These are phyloP conservation scores for Epirrhoe alternata DNA, from an alignment of 2,888 invertebrate species.

Conservation along the genomic window DNA sequence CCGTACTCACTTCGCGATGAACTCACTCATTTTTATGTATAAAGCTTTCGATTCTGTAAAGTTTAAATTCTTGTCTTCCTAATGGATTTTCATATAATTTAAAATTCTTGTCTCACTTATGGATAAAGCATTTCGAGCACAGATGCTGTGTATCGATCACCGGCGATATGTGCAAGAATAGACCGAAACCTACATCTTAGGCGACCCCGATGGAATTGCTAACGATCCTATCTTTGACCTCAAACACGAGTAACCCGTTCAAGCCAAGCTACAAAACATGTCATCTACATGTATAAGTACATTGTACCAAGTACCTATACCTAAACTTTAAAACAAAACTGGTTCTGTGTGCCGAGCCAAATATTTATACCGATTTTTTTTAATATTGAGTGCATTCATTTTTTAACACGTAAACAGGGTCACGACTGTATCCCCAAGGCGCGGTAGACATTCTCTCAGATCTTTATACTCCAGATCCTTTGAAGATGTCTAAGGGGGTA, in stretches of 20 bases:
- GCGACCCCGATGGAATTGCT: slow-evolving; percentile 20
- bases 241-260: slow-evolving; percentile 1
- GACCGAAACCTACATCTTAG: slow-evolving; percentile 10
- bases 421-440: too few relatives aligned
- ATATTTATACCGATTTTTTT: neutral
- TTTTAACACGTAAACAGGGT: too few relatives aligned
- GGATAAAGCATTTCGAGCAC: slow-evolving; percentile 16
- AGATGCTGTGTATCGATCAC: slow-evolving; percentile 27
- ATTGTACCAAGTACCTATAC: too few relatives aligned
- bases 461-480: too few relatives aligned
- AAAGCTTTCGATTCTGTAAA: neutral
- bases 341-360: too few relatives aligned
- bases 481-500: too few relatives aligned
- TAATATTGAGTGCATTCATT: neutral
- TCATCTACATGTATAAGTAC: too few relatives aligned
- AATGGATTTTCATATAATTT: neutral
- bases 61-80: neutral
- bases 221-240: slow-evolving; percentile 23
- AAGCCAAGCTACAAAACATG: too few relatives aligned
- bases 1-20: too few relatives aligned
- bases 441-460: too few relatives aligned
- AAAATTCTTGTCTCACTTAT: slow-evolving; percentile 4
- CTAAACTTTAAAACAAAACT: too few relatives aligned
- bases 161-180: slow-evolving; percentile 18
- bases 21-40: too few relatives aligned